Conservation (phyloP, 2,797 vertebrate genomes). For the Dryobates pubescens region DNA sequence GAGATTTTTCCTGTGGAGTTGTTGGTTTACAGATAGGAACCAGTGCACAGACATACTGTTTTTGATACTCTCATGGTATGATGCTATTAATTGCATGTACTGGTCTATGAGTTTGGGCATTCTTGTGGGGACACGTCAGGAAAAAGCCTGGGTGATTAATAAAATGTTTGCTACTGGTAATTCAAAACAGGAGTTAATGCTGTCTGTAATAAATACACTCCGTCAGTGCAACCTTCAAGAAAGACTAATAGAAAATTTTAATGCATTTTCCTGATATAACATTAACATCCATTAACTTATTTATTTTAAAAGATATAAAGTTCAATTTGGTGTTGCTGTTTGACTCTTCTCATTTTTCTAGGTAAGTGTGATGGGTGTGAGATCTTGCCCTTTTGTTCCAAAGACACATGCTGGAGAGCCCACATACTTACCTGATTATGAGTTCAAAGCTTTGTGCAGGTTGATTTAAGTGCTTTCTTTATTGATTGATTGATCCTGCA, state of each 20-base stretch:
- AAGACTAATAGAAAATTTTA: conserved; percentile 30
- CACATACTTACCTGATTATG: conserved; percentile 38
- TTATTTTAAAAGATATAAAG: conserved; percentile 35
- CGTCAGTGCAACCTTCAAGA: conserved; percentile 15
- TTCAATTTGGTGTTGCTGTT: background rate
- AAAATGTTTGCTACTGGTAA: conserved; percentile 30
- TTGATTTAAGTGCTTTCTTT: conserved; percentile 48
- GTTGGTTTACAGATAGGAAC: conserved; percentile 58
- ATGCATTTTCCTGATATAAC: conserved; percentile 47
- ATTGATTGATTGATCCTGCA: conserved; percentile 42
- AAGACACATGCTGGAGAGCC: conserved; percentile 1
- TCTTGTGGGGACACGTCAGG: background rate
- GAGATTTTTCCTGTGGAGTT: conserved; percentile 56
- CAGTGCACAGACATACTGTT: conserved; percentile 20
- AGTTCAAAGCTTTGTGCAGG: conserved; percentile 48
- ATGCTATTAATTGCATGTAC: conserved; percentile 64
- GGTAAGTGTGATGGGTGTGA: conserved; percentile 24
- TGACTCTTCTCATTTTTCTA: conserved; percentile 50
- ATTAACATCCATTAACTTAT: conserved; percentile 55
- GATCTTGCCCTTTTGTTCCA: conserved; percentile 46
- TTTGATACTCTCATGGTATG: conserved; percentile 52
- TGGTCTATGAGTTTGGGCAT: conserved; percentile 20
- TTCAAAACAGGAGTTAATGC: conserved; percentile 30
- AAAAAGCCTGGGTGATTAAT: background rate
- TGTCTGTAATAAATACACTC: conserved; percentile 28